These are phyloP conservation scores for Epicauta chinensis DNA, from an alignment of 1,140 invertebrate genomes.

Conservation along the genomic window DNA sequence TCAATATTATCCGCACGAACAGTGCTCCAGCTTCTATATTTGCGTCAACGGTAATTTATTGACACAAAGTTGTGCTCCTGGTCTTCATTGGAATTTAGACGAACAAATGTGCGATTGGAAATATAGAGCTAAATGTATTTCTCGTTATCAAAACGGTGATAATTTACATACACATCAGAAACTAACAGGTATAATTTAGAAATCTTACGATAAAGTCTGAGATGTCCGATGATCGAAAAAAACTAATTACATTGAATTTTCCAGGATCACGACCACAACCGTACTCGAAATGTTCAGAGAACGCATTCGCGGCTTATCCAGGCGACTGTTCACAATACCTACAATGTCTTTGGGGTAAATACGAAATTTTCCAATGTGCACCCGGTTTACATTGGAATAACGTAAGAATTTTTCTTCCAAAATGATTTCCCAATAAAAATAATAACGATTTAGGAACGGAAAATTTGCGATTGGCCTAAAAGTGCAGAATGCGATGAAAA, in stretches of 20 bases:
- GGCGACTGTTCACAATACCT: slow-evolving; percentile 68
- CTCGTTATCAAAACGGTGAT: slow-evolving; percentile 25
- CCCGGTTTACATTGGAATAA: slow-evolving; percentile 73
- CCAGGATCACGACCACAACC: slow-evolving; percentile 34
- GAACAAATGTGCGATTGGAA: slow-evolving; percentile 64
- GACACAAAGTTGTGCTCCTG: slow-evolving; percentile 60
- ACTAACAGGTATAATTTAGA: slow-evolving; percentile 1
- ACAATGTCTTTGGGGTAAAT: slow-evolving; percentile 72
- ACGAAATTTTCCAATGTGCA: slow-evolving; percentile 63
- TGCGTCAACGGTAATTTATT: slow-evolving; percentile 62
- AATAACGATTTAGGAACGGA: slow-evolving; percentile 42
- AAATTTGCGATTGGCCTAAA: slow-evolving; percentile 73
- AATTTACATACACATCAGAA: slow-evolving; percentile 2
- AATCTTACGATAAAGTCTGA: too few relatives aligned
- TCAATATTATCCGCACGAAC: slow-evolving; percentile 52
- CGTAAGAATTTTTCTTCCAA: slow-evolving; percentile 44
- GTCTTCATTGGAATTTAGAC: slow-evolving; percentile 59
- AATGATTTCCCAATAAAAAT: too few relatives aligned
- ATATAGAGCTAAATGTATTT: slow-evolving; percentile 44
- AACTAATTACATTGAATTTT: too few relatives aligned
- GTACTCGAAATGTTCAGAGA: slow-evolving; percentile 49
- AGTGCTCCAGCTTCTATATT: slow-evolving; percentile 61
- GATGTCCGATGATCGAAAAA: too few relatives aligned
- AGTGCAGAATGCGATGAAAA: slow-evolving; percentile 56
- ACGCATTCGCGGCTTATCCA: slow-evolving; percentile 51